These are phyloP conservation scores for Pelodiscus sinensis DNA, from an alignment of 2,113 vertebrate species.

Conservation along the genomic window DNA sequence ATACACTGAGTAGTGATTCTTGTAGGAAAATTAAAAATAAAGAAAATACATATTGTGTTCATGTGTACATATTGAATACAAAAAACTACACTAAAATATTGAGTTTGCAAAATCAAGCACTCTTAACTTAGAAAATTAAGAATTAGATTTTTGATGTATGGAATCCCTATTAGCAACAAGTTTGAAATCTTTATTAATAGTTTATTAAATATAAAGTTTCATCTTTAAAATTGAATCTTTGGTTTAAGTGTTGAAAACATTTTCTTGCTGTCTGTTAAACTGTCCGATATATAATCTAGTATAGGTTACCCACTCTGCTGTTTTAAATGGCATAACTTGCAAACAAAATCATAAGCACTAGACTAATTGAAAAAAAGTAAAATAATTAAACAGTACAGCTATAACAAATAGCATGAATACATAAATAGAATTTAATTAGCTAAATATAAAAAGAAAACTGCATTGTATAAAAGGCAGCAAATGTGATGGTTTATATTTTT, in stretches of 20 bases:
- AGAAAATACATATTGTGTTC: not conserved
- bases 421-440: not conserved
- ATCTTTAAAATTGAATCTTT: not conserved
- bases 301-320: not conserved
- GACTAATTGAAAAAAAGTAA: not conserved
- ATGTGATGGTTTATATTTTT: not conserved
- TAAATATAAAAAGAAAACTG: not conserved
- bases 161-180: not conserved
- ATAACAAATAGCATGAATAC: not conserved
- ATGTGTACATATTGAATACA: not conserved
- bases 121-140: not conserved
- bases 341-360: not conserved
- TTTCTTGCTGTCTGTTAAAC: not conserved
- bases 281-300: not conserved
- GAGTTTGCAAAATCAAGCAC: not conserved
- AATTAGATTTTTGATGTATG: not conserved
- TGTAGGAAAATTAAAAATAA: constrained; percentile 8
- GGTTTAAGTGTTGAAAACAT: not conserved
- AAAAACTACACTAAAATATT: not conserved
- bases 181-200: not conserved
- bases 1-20: not conserved
- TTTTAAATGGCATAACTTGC: not conserved
- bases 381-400: not conserved
- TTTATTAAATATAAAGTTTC: not conserved
- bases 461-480: not conserved